phyloP scores from a whole-genome alignment of 2,797 vertebrate species.

The Petrocephalus sullivani region DNA sequence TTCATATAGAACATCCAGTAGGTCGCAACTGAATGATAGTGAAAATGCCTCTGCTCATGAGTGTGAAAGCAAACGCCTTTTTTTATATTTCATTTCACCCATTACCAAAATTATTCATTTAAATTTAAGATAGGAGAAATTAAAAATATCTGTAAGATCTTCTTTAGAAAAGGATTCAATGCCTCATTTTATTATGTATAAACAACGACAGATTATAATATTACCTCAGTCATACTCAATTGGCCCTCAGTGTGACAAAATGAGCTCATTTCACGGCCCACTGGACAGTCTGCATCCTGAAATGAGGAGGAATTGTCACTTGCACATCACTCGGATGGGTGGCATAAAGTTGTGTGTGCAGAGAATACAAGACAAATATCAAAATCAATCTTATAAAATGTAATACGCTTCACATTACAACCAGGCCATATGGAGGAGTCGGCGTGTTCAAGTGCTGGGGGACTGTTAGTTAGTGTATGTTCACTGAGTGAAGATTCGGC shows the following conservation, averaged over 20 bases:
- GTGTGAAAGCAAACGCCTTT: not conserved
- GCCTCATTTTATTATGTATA: slow-evolving; percentile 37
- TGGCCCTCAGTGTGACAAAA: slow-evolving; percentile 54
- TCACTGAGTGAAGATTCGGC: not conserved
- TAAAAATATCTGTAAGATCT: not conserved
- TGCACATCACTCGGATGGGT: slow-evolving; percentile 38
- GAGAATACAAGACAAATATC: slow-evolving; percentile 37
- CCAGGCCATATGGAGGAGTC: slow-evolving; percentile 38
- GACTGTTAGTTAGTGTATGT: not conserved
- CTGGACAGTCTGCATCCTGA: slow-evolving; percentile 45
- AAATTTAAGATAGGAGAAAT: not conserved
- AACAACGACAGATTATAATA: slow-evolving; percentile 55
- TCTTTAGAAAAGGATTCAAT: slow-evolving; percentile 31
- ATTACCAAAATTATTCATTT: not conserved
- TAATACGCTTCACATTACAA: slow-evolving; percentile 36
- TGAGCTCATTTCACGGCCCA: slow-evolving; percentile 66
- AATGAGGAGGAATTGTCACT: slow-evolving; percentile 58
- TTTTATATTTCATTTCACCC: not conserved
- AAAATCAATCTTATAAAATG: slow-evolving; percentile 42
- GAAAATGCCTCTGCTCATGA: not conserved
- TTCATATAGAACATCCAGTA: not conserved
- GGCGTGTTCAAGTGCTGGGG: not conserved
- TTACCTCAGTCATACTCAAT: slow-evolving; percentile 55
- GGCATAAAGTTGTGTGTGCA: slow-evolving; percentile 30
- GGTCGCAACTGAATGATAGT: not conserved